Evolutionary conservation across 1,140 invertebrate genomes (phyloP).

Genomic region (Drosophila micromelanica): DNA sequence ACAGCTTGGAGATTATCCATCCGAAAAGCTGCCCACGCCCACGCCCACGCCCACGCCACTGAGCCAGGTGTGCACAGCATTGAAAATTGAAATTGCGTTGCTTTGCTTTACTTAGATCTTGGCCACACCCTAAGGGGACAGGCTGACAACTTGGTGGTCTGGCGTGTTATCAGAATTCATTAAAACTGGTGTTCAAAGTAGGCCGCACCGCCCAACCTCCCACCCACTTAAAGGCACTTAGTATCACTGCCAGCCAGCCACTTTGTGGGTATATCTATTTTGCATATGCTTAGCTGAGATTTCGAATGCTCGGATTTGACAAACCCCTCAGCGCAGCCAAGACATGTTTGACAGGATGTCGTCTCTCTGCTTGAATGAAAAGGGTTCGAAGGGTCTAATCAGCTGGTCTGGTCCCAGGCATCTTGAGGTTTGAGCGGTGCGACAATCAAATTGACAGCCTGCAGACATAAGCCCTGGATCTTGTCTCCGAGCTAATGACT

Average conservation of each 20-base stretch:
- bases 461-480: constrained; percentile 2
- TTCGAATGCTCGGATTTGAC: constrained; percentile 17
- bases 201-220: neutral
- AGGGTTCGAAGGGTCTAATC: constrained; percentile 56
- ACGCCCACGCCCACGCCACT: neutral
- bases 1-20: neutral
- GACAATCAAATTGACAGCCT: constrained; percentile 58
- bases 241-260: neutral
- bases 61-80: neutral
- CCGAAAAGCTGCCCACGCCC: neutral
- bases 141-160: constrained; percentile 4
- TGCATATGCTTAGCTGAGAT: constrained; percentile 33
- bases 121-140: neutral
- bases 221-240: neutral
- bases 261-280: constrained; percentile 15
- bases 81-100: constrained; percentile 11
- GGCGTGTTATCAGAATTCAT: constrained; percentile 31
- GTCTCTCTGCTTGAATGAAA: constrained; percentile 48
- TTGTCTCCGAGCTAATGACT: neutral
- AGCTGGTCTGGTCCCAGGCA: constrained; percentile 17
- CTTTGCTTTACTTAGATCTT: constrained; percentile 7
- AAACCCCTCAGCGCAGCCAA: constrained; percentile 1
- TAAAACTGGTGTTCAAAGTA: constrained; percentile 12
- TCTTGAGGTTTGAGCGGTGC: constrained; percentile 21
- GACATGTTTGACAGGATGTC: constrained; percentile 69